Base-by-base conservation (phyloP, 2,888 invertebrate species). In the Margaritifera margaritifera region DNA sequence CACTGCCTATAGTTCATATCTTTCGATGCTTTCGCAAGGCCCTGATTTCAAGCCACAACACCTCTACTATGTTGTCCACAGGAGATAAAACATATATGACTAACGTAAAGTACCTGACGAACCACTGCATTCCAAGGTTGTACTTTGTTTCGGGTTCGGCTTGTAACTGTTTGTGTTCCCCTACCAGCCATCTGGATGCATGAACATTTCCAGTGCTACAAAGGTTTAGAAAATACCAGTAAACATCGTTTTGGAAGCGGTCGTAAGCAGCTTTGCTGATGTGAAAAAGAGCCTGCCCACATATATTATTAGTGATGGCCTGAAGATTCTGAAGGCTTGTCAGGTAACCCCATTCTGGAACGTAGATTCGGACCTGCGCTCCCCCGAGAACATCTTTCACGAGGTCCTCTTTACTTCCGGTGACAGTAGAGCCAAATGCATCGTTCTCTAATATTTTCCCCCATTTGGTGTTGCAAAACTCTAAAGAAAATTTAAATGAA, bases 381-480 rank as follows among this genome's bases (percentile, higher is more conserved):
- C 80, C 82, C 0, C 73, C 64, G 27, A 79, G 60, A 8, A 76
- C 71, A 15, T 75, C 72, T 18, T 71, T 59, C 25, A 77, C 60
- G 2, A 82, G 75, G n/a, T 72, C 75, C 11, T 72, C 55, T 56
- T 79, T 80, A 42, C 65, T 65, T 3, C 82, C 82, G n/a, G 59
- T 76, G 0, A 78, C 72, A 0, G 72, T 66, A 18, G 74, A 72
- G 15, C 82, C 82, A 27, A 74, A 75, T 19, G 64, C 78, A 20
- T 75, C 72, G 64, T 80, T 75, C 15, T 72, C 75, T 56, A 71
- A 80, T 6, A 80, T 59, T 15, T 79, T 61, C 2, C 68, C 72
- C 82, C 82, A 80, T 42, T 75, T 64, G 55, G 78, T 72, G 25
- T 81, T 79, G 66, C 81, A 81, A 24, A 71, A 71, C 67, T 69